phyloP scores from a whole-genome alignment of 1,140 invertebrate genomes.

The Caerostris extrusa region DNA sequence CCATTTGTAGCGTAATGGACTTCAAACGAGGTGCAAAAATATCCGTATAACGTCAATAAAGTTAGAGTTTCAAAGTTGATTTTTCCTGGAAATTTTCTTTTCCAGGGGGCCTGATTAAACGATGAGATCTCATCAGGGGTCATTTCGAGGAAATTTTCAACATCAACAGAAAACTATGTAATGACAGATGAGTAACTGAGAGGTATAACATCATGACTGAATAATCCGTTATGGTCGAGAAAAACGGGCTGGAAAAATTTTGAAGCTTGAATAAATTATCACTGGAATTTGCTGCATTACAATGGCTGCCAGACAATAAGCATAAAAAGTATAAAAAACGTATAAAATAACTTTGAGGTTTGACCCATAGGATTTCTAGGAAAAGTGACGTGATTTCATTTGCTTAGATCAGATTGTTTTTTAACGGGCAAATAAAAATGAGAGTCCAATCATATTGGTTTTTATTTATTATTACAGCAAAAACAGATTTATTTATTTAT shows the following conservation, averaged over 20 bases:
- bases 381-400: slow-evolving; percentile 18
- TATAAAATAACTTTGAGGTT: slow-evolving; percentile 62
- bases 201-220: slow-evolving; percentile 59
- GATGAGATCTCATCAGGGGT: slow-evolving; percentile 62
- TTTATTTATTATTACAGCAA: no score
- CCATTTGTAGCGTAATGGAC: slow-evolving; percentile 63
- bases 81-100: slow-evolving; percentile 46
- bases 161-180: slow-evolving; percentile 53
- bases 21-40: slow-evolving; percentile 56
- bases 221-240: slow-evolving; percentile 53
- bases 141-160: slow-evolving; percentile 36
- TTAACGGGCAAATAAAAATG: background rate
- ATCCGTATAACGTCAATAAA: slow-evolving; percentile 67
- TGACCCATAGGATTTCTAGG: background rate
- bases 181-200: slow-evolving; percentile 53
- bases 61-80: slow-evolving; percentile 62
- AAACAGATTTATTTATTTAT: no score
- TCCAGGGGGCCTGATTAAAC: slow-evolving; percentile 12
- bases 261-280: slow-evolving; percentile 72
- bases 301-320: slow-evolving; percentile 59
- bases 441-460: no score
- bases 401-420: background rate
- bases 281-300: slow-evolving; percentile 36
- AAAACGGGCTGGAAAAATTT: slow-evolving; percentile 13
- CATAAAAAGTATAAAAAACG: slow-evolving; percentile 75